Base-by-base conservation (phyloP, 2,888 invertebrate species). In the Rosalia funebris region DNA sequence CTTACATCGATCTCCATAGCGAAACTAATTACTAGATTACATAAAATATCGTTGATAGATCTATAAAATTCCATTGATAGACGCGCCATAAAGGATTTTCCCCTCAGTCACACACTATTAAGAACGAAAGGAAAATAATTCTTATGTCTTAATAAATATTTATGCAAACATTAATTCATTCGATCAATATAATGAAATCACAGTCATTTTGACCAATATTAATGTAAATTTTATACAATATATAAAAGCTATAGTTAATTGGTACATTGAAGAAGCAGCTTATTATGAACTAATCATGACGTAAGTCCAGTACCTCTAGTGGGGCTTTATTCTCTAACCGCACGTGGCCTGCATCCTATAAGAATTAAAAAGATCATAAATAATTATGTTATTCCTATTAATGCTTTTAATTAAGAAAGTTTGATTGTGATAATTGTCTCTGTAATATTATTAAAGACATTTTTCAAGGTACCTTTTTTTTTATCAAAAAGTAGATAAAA, bases 291-390 rank as follows among this genome's bases (percentile, higher is more conserved):
- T 75, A 60, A 10, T 19, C 47, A 36, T 41, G 65, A 85, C 91
- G 84, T 44, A 93, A 84, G 78, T 93, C 93, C 39, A 92, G 86
- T 57, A 93, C 87, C 77, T 90, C 88, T 14, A 92, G 83, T 5
- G 85, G 81, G 25, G 88, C 85, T 4, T 82, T 79, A 19, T 86
- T 81, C 72, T 91, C 90, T 63, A 91, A 77, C 62, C 84, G 85
- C 61, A 89, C 89, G 77, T 93, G 93, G 47, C 86, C 85, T 5
- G 91, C 91, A 86, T 87, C 90, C 91, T 84, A 19, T 85, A 86
- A 70, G 31, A 57, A 34, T 34, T 5, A 25, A 25, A 25, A 5
- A 25, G 9, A 25, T n/a, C n/a, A n/a, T n/a, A n/a, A n/a, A n/a
- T n/a, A n/a, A n/a, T n/a, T n/a, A n/a, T n/a, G n/a, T n/a, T n/a